Percentiles rank a stretch among this genome's conserved stretches.
phyloP scores from a whole-genome alignment of 2,888 invertebrate genomes.

The Chymomyza fuscimana region DNA sequence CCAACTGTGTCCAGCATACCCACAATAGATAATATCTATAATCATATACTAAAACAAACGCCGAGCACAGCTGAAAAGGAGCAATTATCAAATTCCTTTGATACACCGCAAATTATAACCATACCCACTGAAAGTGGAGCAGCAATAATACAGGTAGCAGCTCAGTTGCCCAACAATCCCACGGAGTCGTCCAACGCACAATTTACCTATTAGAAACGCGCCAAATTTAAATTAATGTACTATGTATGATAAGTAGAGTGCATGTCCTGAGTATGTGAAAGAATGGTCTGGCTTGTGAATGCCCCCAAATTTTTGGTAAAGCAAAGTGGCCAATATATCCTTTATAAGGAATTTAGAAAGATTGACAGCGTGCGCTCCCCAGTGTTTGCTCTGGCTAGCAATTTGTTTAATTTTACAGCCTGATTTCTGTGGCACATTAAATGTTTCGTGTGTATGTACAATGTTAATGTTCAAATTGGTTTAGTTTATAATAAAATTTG shows the following conservation, averaged over 20 bases:
- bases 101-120: neutral
- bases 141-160: slow-evolving; percentile 1
- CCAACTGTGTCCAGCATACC: slow-evolving; percentile 41
- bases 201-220: slow-evolving; percentile 33
- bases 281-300: neutral
- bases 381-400: slow-evolving; percentile 47
- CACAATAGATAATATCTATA: slow-evolving; percentile 66
- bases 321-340: slow-evolving; percentile 40
- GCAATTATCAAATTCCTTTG: neutral
- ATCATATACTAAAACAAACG: slow-evolving; percentile 53
- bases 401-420: slow-evolving; percentile 32
- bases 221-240: slow-evolving; percentile 32
- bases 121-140: neutral
- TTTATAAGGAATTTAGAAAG: slow-evolving; percentile 68
- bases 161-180: slow-evolving; percentile 6
- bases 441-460: slow-evolving; percentile 27
- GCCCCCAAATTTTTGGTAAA: slow-evolving; percentile 26
- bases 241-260: slow-evolving; percentile 30
- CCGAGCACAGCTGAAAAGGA: slow-evolving; percentile 25
- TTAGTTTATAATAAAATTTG: slow-evolving; percentile 21
- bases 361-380: slow-evolving; percentile 67
- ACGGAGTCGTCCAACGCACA: slow-evolving; percentile 20
- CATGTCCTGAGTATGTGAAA: slow-evolving; percentile 39
- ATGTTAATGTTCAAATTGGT: slow-evolving; percentile 25
- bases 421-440: slow-evolving; percentile 9